Percentiles rank a stretch among this genome's conserved stretches.
Conservation (phyloP, 2,888 invertebrate species). For the Ormyrus labotus region DNA sequence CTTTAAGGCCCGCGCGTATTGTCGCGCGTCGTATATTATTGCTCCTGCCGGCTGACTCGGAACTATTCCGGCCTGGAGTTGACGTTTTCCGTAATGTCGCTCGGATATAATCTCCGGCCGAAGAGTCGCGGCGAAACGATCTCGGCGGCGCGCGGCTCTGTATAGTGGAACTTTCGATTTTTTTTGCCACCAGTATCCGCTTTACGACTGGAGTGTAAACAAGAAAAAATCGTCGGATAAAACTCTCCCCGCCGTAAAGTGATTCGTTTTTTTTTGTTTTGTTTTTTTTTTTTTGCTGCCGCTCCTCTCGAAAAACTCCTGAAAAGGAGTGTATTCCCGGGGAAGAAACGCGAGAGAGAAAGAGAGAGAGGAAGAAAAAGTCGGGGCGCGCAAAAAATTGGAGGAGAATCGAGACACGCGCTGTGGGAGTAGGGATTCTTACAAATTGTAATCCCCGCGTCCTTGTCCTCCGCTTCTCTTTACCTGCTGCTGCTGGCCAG, state of each 20-base stretch:
- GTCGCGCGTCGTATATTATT: no score
- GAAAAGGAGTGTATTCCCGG: not conserved
- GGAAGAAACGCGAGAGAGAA: not conserved
- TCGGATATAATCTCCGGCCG: no score
- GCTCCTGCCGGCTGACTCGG: no score
- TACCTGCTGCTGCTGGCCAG: constrained; percentile 61
- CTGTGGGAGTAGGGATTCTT: constrained; percentile 61
- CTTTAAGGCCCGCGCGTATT: no score
- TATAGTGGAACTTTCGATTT: not conserved
- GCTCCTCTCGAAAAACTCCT: not conserved
- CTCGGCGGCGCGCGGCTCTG: not conserved
- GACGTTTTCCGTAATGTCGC: no score
- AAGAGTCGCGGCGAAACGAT: no score
- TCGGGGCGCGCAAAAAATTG: not conserved
- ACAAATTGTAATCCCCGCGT: constrained; percentile 70
- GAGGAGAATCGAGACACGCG: constrained; percentile 36
- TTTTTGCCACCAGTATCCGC: not conserved
- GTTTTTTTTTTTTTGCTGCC: no score
- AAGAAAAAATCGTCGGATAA: not conserved
- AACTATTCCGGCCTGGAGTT: no score
- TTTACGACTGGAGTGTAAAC: constrained; percentile 24
- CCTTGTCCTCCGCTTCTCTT: constrained; percentile 11
- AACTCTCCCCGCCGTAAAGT: constrained; percentile 24
- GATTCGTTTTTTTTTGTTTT: constrained; percentile 20
- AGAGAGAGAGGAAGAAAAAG: not conserved